Evolutionary conservation across 1,140 invertebrate species (phyloP).

Genomic region (Drosophila parabipectinata): DNA sequence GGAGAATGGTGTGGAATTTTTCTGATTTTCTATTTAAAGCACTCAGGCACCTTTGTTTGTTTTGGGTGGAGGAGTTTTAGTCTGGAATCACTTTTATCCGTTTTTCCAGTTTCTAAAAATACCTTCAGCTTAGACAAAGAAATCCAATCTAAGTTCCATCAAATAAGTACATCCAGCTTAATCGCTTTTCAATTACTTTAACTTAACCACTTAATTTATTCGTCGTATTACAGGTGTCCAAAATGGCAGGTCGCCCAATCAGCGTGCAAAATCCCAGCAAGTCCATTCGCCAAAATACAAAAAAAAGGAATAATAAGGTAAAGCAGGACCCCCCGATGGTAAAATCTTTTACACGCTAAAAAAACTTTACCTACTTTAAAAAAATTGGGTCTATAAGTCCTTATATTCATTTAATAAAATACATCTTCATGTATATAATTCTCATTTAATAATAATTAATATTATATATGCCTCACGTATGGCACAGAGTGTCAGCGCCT

Average conservation of each 20-base stretch:
- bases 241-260: conserved; percentile 67
- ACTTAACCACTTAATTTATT: conserved; percentile 79
- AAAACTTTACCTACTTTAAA: neutral
- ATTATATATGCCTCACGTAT: too few relatives aligned
- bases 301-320: conserved; percentile 24
- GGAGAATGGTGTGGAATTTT: conserved; percentile 9
- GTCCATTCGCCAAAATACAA: conserved; percentile 27
- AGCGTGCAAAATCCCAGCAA: conserved; percentile 55
- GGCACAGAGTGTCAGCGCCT: too few relatives aligned
- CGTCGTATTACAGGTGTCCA: conserved; percentile 78
- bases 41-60: conserved; percentile 3
- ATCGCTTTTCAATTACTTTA: conserved; percentile 80
- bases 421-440: too few relatives aligned
- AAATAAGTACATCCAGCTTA: conserved; percentile 43
- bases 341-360: conserved; percentile 5
- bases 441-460: too few relatives aligned
- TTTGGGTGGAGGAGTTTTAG: conserved; percentile 9
- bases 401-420: too few relatives aligned
- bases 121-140: conserved; percentile 17
- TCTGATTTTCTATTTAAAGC: neutral
- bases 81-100: neutral
- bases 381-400: too few relatives aligned
- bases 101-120: conserved; percentile 28
- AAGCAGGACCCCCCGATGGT: conserved; percentile 5
- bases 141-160: conserved; percentile 25